phyloP scores from a whole-genome alignment of 2,797 vertebrate species.

The Moxostoma hubbsi region DNA sequence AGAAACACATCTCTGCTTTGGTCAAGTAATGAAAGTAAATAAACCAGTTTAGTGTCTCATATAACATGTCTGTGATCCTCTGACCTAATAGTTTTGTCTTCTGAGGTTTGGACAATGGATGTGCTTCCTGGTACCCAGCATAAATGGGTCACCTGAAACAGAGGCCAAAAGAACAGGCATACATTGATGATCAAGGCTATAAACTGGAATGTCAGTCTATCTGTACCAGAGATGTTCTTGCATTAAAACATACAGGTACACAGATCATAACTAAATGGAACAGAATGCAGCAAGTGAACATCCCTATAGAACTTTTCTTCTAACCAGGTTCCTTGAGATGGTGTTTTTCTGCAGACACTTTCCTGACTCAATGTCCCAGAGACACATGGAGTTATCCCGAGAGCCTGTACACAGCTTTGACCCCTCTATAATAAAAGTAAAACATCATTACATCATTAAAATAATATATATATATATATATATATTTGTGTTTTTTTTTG shows the following conservation, averaged over 20 bases:
- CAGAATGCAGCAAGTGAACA: too few species aligned
- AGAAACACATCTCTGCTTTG: neutral
- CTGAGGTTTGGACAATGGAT: slow-evolving; percentile 86
- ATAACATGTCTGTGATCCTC: slow-evolving; percentile 21
- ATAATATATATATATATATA: too few species aligned
- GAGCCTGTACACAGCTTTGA: slow-evolving; percentile 89
- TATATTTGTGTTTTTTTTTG: too few species aligned
- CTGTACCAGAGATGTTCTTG: neutral
- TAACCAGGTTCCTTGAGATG: slow-evolving; percentile 93
- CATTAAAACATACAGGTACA: too few species aligned
- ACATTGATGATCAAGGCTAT: slow-evolving; percentile 7
- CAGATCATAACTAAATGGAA: too few species aligned
- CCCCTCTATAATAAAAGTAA: slow-evolving; percentile 75
- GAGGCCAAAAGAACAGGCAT: slow-evolving; percentile 38
- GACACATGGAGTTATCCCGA: slow-evolving; percentile 90
- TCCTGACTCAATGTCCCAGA: slow-evolving; percentile 91
- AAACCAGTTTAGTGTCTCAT: neutral
- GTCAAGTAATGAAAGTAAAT: neutral
- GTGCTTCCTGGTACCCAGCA: slow-evolving; percentile 91
- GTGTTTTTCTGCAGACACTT: slow-evolving; percentile 82
- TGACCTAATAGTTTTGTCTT: slow-evolving; percentile 94
- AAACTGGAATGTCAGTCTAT: neutral
- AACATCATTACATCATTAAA: neutral
- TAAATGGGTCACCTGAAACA: slow-evolving; percentile 90
- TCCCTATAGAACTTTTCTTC: slow-evolving; percentile 38